Evolutionary conservation across 2,797 vertebrate genomes (phyloP).

Genomic region (Falco cherrug): DNA sequence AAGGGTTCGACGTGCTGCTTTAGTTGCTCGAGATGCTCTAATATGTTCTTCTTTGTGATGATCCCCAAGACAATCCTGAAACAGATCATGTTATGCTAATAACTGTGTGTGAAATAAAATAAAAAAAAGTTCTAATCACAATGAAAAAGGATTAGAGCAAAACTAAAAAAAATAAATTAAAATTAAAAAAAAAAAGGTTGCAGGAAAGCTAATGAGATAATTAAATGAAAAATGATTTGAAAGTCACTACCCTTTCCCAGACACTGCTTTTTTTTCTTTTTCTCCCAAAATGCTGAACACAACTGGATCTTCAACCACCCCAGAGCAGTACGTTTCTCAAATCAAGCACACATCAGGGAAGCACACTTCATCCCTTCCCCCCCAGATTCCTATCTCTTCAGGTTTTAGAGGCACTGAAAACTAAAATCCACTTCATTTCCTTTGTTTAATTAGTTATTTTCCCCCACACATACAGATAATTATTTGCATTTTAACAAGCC

Average conservation of each 20-base stretch:
- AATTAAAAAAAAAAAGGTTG: constrained; percentile 3
- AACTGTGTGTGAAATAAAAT: constrained; percentile 86
- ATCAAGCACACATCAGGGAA: background rate
- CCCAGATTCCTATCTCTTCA: background rate
- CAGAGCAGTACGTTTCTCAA: background rate
- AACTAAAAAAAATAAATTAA: background rate
- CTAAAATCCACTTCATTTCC: background rate
- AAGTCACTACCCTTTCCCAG: constrained; percentile 22
- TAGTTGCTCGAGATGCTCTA: constrained; percentile 99
- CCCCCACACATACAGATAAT: background rate
- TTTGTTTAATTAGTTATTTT: background rate
- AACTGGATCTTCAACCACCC: background rate
- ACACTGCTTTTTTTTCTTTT: constrained; percentile 12
- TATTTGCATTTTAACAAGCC: background rate
- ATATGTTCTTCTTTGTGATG: constrained; percentile 99
- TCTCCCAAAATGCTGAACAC: constrained; percentile 1
- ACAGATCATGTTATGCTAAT: constrained; percentile 96
- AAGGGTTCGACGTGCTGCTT: constrained; percentile 95
- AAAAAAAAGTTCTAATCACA: constrained; percentile 73
- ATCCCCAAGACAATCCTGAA: constrained; percentile 99
- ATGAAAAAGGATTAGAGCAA: constrained; percentile 62
- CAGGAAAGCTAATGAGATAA: constrained; percentile 62
- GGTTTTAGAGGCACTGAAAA: background rate
- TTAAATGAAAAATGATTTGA: constrained; percentile 55
- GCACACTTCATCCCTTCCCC: background rate